Evolutionary conservation across 2,888 invertebrate genomes (phyloP), one percentile per base, ranked within the genome.

Genomic region (Pterobdella sp.): DNA sequence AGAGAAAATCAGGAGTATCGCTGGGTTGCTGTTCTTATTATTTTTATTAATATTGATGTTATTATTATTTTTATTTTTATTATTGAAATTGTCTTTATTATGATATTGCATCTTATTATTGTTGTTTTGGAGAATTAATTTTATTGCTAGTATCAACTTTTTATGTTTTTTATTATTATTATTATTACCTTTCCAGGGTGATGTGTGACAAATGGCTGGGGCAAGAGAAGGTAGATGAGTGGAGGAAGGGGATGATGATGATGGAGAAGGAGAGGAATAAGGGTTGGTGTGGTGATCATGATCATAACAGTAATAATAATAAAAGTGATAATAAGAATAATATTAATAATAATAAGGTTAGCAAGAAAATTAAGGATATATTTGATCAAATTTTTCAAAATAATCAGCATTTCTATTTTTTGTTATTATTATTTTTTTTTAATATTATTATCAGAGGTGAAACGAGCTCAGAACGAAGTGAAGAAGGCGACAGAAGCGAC

Each of bases 201-300:
- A 35, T 42, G 37, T 68, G n/a, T 3, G 34, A 14, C 26, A 26
- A 18, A 37, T 68, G 18, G 4, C 14, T 36, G 37, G 2, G 2
- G 26, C 68, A 68, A 31, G 35, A 35, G 1, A 68, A 68, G 29
- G n/a, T 68, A 37, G 68, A 68, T n/a, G 68, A 68, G 42, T 68
- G 68, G 68, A 35, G 37, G n/a, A 68, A 68, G 42, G 0, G 26
- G 1, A 26, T 68, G 0, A 31, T 68, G 18, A 35, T n/a, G 35
- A 10, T 68, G 1, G 68, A 68, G 7, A 68, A 68, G 42, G 68
- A 68, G 0, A 35, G 37, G 10, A 68, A 37, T 26, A 36, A 32
- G 4, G 68, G 68, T 68, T 7, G 29, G 7, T 4, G 18, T 66
- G 22, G 10, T 63, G 26, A 63, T 29, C 7, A 26, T 26, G 64